A percentile compares a stretch with the other conserved stretches of the same genome.
phyloP scores from a whole-genome alignment of 2,113 vertebrate genomes.

The Antidorcas marsupialis region DNA sequence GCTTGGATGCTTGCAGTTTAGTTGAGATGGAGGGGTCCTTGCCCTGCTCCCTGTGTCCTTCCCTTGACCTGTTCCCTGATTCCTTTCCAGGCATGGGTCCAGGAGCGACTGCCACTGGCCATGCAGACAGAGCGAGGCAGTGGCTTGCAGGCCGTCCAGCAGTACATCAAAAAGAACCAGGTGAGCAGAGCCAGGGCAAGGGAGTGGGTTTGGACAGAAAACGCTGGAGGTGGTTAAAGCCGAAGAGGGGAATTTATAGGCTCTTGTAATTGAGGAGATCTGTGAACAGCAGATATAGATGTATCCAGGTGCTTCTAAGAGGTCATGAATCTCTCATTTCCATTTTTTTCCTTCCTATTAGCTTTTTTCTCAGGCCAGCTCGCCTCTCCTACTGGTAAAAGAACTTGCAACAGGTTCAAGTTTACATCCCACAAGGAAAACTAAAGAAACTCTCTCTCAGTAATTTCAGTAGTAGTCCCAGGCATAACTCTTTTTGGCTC shows the following conservation, averaged over 20 bases:
- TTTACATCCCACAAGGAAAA: not conserved
- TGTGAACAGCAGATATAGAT: not conserved
- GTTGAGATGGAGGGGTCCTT: not conserved
- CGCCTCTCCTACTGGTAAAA: not conserved
- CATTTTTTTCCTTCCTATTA: not conserved
- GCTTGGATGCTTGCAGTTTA: not conserved
- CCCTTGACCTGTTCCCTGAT: not conserved
- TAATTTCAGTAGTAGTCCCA: not conserved
- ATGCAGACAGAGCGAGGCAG: slow-evolving; percentile 86
- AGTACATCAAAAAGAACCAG: slow-evolving; percentile 96
- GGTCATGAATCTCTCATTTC: not conserved
- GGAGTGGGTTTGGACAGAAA: not conserved
- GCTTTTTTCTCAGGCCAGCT: not conserved
- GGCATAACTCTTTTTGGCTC: not conserved
- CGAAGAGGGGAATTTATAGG: not conserved
- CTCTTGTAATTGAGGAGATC: not conserved
- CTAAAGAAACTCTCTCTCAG: not conserved
- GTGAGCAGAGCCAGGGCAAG: slow-evolving; percentile 55
- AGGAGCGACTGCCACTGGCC: slow-evolving; percentile 90
- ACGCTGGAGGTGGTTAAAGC: not conserved
- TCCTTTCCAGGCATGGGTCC: slow-evolving; percentile 86
- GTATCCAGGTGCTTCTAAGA: not conserved
- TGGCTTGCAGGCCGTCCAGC: slow-evolving; percentile 90
- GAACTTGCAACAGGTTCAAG: not conserved
- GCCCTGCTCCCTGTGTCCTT: not conserved